Percentiles rank a stretch among this genome's conserved stretches.
These are phyloP conservation scores for Anseranas semipalmata DNA, from an alignment of 2,113 vertebrate genomes.

Conservation along the genomic window DNA sequence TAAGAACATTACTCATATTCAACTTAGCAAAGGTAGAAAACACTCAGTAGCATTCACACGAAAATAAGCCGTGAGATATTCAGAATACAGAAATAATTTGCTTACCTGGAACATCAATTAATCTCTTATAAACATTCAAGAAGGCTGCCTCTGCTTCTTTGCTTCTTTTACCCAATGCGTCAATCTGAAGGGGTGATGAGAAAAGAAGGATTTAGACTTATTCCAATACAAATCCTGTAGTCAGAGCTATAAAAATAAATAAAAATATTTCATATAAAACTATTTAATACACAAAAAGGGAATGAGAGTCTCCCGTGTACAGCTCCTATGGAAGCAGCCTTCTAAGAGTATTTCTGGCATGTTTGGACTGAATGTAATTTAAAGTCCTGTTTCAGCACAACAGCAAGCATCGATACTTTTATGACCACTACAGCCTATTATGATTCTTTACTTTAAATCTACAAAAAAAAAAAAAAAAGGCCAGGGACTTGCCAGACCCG, in stretches of 20 bases:
- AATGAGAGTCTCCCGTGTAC: not conserved
- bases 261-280: not conserved
- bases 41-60: not conserved
- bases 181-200: constrained; percentile 81
- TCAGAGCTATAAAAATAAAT: not conserved
- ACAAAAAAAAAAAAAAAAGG: not conserved
- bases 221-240: not conserved
- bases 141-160: constrained; percentile 99
- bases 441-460: not conserved
- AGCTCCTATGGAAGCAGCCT: not conserved
- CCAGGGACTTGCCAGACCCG: not conserved
- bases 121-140: constrained; percentile 97
- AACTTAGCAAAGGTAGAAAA: not conserved
- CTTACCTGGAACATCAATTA: constrained; percentile 99
- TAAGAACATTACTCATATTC: not conserved
- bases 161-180: constrained; percentile 97
- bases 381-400: not conserved
- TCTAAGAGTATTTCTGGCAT: not conserved
- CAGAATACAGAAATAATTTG: not conserved
- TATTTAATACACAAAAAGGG: not conserved
- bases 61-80: not conserved
- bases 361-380: not conserved
- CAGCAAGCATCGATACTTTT: not conserved
- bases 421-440: not conserved
- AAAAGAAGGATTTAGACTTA: constrained; percentile 9